A percentile compares a stretch with the other conserved stretches of the same genome.
phyloP scores from a whole-genome alignment of 2,888 invertebrate species.

The Germaria angustata region DNA sequence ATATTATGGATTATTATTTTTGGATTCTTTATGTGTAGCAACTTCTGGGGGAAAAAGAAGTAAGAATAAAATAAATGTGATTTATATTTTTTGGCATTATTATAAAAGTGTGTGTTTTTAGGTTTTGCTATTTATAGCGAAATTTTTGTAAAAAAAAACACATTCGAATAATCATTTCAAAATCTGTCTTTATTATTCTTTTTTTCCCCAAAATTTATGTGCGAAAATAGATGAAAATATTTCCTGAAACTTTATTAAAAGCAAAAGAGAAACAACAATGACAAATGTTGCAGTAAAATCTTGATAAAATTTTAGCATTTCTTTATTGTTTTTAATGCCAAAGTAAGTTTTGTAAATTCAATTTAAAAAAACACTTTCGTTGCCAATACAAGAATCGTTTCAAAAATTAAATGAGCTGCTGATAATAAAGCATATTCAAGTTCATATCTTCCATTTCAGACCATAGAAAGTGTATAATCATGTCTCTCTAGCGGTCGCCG shows the following conservation, averaged over 20 bases:
- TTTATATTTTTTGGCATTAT: conserved; percentile 43
- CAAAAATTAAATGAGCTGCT: too few species aligned
- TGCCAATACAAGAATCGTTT: too few species aligned
- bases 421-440: too few species aligned
- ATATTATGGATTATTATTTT: conserved; percentile 60
- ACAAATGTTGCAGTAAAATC: conserved; percentile 36
- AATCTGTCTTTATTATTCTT: not conserved
- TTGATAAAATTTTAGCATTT: not conserved
- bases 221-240: conserved; percentile 42
- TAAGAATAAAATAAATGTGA: conserved; percentile 39
- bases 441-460: too few species aligned
- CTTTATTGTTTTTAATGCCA: not conserved
- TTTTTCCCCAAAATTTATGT: conserved; percentile 23
- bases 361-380: not conserved
- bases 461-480: too few species aligned
- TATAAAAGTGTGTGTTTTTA: conserved; percentile 57
- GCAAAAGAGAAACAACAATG: not conserved
- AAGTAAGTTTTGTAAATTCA: not conserved
- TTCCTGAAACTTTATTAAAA: conserved; percentile 29
- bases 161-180: not conserved
- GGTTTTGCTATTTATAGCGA: conserved; percentile 46
- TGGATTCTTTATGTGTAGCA: conserved; percentile 19
- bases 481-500: too few species aligned
- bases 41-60: not conserved
- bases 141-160: not conserved